A percentile compares a stretch with the other conserved stretches of the same genome.
Conservation (phyloP, 37 sponge, comb jelly and placozoan species). For the Theonella swinhoei region DNA sequence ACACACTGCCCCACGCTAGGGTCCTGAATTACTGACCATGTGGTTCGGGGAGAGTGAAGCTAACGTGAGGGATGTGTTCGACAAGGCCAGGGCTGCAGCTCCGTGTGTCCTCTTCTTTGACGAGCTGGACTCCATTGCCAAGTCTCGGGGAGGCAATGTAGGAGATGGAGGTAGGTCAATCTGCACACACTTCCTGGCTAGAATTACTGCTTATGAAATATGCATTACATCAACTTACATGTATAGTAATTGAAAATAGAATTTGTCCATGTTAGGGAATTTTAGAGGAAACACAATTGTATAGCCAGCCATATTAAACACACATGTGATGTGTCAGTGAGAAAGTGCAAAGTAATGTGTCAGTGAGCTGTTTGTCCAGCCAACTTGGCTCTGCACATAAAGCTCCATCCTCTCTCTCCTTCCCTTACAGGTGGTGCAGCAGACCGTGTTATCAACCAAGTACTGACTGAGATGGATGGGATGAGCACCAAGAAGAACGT, state of each 20-base stretch:
- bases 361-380: too few relatives aligned
- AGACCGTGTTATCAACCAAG: conserved; percentile 99
- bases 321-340: too few relatives aligned
- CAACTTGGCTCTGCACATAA: neutral
- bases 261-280: too few relatives aligned
- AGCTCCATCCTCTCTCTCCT: neutral
- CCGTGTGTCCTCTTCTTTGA: conserved; percentile 99
- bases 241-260: too few relatives aligned
- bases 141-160: conserved; percentile 96
- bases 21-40: conserved; percentile 99
- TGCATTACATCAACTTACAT: too few relatives aligned
- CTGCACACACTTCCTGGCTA: too few relatives aligned
- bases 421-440: conserved; percentile 90
- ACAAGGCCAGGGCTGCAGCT: conserved; percentile 94
- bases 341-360: too few relatives aligned
- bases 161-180: conserved; percentile 92
- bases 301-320: too few relatives aligned
- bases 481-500: conserved; percentile 99
- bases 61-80: conserved; percentile 99
- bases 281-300: too few relatives aligned
- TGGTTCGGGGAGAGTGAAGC: conserved; percentile 99
- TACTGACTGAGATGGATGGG: conserved; percentile 99
- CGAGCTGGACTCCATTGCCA: conserved; percentile 99
- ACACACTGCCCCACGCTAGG: conserved; percentile 45
- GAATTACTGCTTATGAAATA: too few relatives aligned